Conservation (phyloP, 2,113 vertebrate species). For the Pipra filicauda region DNA sequence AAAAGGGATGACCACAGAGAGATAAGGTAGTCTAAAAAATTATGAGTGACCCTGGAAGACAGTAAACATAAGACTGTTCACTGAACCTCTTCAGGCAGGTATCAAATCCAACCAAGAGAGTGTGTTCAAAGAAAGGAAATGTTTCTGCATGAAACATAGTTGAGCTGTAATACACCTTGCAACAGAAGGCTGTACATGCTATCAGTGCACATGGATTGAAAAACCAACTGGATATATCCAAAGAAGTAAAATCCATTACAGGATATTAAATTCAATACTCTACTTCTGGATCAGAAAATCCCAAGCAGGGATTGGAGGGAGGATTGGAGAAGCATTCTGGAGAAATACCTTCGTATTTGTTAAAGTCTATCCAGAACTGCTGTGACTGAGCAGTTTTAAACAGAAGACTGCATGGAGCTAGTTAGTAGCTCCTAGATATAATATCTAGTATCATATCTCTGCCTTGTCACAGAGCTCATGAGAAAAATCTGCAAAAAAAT, state of each 20-base stretch:
- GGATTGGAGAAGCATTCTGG: neutral
- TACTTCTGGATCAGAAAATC: neutral
- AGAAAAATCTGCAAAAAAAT: neutral
- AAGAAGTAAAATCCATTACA: neutral
- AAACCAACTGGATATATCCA: neutral
- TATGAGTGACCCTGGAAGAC: neutral
- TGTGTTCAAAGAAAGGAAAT: neutral
- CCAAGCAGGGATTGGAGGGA: too few relatives aligned
- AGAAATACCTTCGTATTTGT: neutral
- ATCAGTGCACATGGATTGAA: neutral
- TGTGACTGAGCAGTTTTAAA: neutral
- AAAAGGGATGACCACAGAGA: neutral
- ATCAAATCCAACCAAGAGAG: neutral
- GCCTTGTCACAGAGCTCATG: neutral
- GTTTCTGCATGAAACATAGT: neutral
- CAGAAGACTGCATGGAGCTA: neutral
- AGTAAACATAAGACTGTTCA: neutral
- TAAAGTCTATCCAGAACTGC: neutral
- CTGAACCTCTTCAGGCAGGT: neutral
- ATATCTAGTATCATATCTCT: neutral
- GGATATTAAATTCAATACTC: neutral
- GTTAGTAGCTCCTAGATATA: neutral
- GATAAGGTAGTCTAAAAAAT: neutral
- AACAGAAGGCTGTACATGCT: neutral
- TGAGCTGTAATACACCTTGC: neutral